Evolutionary conservation across 2,888 invertebrate species (phyloP).

Genomic region (Ochropacha duplaris): DNA sequence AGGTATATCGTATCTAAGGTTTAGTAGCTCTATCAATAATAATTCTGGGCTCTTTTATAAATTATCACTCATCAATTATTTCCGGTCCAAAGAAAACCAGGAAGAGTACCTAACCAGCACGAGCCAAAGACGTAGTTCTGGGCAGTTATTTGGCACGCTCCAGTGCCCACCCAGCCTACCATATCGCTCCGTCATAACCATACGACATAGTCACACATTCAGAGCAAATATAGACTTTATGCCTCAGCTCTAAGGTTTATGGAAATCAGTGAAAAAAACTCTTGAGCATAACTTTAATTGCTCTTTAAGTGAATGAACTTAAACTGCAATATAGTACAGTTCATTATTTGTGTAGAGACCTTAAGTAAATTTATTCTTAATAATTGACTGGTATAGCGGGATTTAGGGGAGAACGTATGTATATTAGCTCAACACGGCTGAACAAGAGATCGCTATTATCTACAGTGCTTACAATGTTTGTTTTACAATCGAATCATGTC

Average conservation of each 20-base stretch:
- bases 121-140: slow-evolving; percentile 37
- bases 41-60: slow-evolving; percentile 4
- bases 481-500: neutral
- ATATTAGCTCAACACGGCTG: slow-evolving; percentile 16
- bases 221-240: slow-evolving; percentile 34
- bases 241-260: slow-evolving; percentile 23
- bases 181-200: slow-evolving; percentile 70
- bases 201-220: slow-evolving; percentile 35
- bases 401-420: slow-evolving; percentile 10
- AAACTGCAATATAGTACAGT: slow-evolving; percentile 53
- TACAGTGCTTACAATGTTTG: neutral
- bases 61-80: slow-evolving; percentile 36
- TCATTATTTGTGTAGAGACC: slow-evolving; percentile 50
- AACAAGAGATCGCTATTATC: neutral
- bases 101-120: slow-evolving; percentile 51
- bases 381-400: slow-evolving; percentile 34
- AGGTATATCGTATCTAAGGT: too few relatives aligned
- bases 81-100: slow-evolving; percentile 56
- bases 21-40: too few relatives aligned
- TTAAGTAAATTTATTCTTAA: slow-evolving; percentile 47
- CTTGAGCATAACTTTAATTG: slow-evolving; percentile 54
- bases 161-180: slow-evolving; percentile 67
- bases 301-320: slow-evolving; percentile 75
- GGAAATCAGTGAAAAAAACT: slow-evolving; percentile 22
- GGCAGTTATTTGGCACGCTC: slow-evolving; percentile 64